Evolutionary conservation across 1,140 invertebrate genomes (phyloP), one percentile per base, ranked within the genome.

Genomic region (Scaptodrosophila lebanonensis): DNA sequence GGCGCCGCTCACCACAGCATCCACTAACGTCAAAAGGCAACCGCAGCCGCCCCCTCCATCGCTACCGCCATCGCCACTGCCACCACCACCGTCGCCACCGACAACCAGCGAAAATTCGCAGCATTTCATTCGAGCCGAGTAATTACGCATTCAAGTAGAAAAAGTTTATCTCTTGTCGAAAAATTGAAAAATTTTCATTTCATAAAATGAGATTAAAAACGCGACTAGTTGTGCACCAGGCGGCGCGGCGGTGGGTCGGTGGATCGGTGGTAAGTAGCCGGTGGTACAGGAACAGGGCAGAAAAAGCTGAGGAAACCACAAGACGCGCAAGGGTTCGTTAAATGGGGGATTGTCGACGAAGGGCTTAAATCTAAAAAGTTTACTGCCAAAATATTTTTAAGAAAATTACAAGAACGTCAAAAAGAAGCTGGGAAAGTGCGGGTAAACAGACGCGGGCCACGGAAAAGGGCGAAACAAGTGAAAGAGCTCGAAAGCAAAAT

Each of bases 91-190:
- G n/a, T n/a, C n/a, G n/a, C 68, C 65, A 62, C 48, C 43, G 35
- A 45, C 30, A 58, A 38, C 44, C 63, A 36, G 20, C 43, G 51
- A 38, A 47, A 71, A 65, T 58, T 61, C 68, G 57, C 51, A 67
- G 53, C 65, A 59, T 82, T 79, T 73, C 67, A 57, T 61, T 59
- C 59, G 50, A 60, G 48, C 48, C 62, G 35, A 75, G 73, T 79
- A 79, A 79, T 82, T 82, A 79, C 69, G 73, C 73, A 79, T 82
- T 82, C 75, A 82, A 79, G 73, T 75, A 82, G 75, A 79, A 79
- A 79, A 79, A 79, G 73, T 79, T 82, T 79, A 79, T 79, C 73
- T 79, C 65, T 79, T 73, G 73, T 79, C 68, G 68, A 79, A 73
- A 77, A 79, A 79, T 79, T 79, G 61, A 75, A 82, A 71, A 79